These are phyloP conservation scores for Antheraea assamensis DNA, from an alignment of 2,888 invertebrate genomes.

Conservation along the genomic window DNA sequence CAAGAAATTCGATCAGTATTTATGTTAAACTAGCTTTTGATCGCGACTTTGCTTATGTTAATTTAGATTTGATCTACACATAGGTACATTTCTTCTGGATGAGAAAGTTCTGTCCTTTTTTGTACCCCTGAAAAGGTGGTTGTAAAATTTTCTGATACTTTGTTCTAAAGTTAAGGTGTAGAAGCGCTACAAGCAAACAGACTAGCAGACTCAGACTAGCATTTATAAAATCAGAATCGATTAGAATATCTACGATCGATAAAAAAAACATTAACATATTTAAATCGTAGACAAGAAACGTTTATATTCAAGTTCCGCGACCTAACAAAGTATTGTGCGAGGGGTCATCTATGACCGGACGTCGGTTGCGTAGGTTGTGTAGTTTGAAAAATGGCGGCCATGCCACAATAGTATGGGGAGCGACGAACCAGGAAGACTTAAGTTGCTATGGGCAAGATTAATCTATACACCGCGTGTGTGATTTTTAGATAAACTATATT, in stretches of 20 bases:
- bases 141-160: too few relatives aligned
- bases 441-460: constrained; percentile 72
- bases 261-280: neutral
- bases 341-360: constrained; percentile 52
- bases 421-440: constrained; percentile 76
- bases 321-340: constrained; percentile 24
- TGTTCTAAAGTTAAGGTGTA: too few relatives aligned
- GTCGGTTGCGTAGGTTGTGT: constrained; percentile 73
- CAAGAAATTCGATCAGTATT: too few relatives aligned
- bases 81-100: too few relatives aligned
- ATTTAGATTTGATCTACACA: too few relatives aligned
- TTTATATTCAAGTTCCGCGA: constrained; percentile 6
- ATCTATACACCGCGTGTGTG: constrained; percentile 54
- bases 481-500: constrained; percentile 16
- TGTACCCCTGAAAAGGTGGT: too few relatives aligned
- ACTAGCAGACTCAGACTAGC: too few relatives aligned
- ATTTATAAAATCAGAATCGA: neutral
- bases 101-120: too few relatives aligned
- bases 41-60: too few relatives aligned
- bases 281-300: neutral
- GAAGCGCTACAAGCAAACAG: too few relatives aligned
- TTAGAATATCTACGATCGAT: neutral
- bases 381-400: constrained; percentile 76
- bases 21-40: too few relatives aligned
- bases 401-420: constrained; percentile 74